Base-by-base conservation (phyloP, 2,888 invertebrate species). In the Agrotis segetum region DNA sequence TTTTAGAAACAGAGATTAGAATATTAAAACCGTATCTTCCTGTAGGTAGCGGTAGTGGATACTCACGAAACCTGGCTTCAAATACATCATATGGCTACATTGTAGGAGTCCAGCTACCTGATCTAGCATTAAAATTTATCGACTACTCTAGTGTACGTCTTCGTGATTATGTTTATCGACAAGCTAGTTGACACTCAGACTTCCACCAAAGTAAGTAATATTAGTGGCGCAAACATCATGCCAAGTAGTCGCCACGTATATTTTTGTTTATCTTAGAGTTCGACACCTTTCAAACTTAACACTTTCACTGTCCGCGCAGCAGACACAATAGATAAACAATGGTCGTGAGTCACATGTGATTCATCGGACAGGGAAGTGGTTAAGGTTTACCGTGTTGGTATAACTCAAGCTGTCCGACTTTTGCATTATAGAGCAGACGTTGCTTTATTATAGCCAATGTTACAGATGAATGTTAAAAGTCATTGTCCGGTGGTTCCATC, bases 321-420 rank as follows among this genome's bases (percentile, higher is more conserved):
- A n/a, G n/a, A n/a, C n/a, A n/a, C n/a, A n/a, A n/a, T n/a, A n/a
- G n/a, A n/a, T n/a, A n/a, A n/a, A n/a, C n/a, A n/a, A n/a, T n/a
- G n/a, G n/a, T n/a, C n/a, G n/a, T n/a, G n/a, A n/a, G n/a, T n/a
- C n/a, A n/a, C n/a, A n/a, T n/a, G n/a, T n/a, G n/a, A n/a, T n/a
- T n/a, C n/a, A n/a, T n/a, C n/a, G n/a, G n/a, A n/a, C n/a, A n/a
- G n/a, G n/a, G n/a, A n/a, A n/a, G n/a, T n/a, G n/a, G n/a, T n/a
- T n/a, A 9, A 46, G 44, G 49, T 53, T 60, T 13, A 44, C 49
- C 21, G 11, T 17, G 55, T 50, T 44, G n/a, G 61, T 52, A 16
- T 16, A 21, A 77, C 19, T 52, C 11, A 7, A 56, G 24, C 21
- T 49, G 76, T 49, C 34, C 16, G 14, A 29, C 40, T n/a, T 7